Conservation (phyloP, 2,888 invertebrate genomes). For the Lysandra coridon region DNA sequence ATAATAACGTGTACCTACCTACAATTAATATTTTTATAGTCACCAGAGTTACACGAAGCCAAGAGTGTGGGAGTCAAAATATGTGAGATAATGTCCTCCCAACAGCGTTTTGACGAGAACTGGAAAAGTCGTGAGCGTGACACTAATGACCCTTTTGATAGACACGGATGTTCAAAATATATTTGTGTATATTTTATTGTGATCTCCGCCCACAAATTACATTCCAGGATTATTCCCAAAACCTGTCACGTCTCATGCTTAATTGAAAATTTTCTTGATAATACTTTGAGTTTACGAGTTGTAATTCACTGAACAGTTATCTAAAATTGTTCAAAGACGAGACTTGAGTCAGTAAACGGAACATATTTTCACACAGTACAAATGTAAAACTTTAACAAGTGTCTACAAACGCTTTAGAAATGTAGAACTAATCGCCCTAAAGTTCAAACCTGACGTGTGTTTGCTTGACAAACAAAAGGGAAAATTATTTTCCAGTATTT, state of each 20-base stretch:
- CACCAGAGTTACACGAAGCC: not conserved
- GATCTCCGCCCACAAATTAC: not conserved
- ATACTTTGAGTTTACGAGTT: not conserved
- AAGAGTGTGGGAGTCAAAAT: not conserved
- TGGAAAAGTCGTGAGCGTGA: slow-evolving; percentile 1
- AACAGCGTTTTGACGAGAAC: not conserved
- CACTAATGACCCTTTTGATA: slow-evolving; percentile 4
- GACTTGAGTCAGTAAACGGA: not conserved
- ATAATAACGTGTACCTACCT: not conserved
- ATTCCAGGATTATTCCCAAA: not conserved
- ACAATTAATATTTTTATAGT: not conserved
- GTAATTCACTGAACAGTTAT: not conserved
- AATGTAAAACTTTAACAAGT: not conserved
- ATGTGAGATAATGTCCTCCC: not conserved
- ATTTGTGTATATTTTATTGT: not conserved
- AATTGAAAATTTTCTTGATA: not conserved
- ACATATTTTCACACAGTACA: slow-evolving; percentile 21
- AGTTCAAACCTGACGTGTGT: slow-evolving; percentile 42
- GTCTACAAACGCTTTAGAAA: no score
- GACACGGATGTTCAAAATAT: not conserved
- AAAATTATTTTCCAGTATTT: not conserved
- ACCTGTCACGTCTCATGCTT: not conserved
- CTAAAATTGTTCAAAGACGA: not conserved
- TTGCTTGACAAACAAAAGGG: not conserved
- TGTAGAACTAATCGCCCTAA: slow-evolving; percentile 54